Conservation (phyloP, 1,140 invertebrate genomes). For the Pachypsylla venusta region DNA sequence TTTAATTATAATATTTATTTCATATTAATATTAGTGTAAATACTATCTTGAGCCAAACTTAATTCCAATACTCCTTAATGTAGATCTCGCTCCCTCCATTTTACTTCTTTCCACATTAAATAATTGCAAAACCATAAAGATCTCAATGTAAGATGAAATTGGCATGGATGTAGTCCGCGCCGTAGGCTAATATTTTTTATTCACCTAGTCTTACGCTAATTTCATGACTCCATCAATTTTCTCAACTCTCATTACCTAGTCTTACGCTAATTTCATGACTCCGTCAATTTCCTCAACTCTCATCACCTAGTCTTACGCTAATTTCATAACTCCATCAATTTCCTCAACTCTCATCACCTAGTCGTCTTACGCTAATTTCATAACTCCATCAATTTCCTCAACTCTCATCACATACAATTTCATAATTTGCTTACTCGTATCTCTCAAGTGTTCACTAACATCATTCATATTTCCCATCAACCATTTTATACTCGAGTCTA, state of each 20-base stretch:
- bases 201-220: conserved; percentile 21
- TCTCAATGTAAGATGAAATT: too few species aligned
- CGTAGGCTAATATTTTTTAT: too few species aligned
- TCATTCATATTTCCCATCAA: conserved; percentile 46
- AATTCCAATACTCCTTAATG: too few species aligned
- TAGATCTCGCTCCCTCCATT: too few species aligned
- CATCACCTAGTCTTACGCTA: conserved; percentile 21
- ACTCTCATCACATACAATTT: conserved; percentile 33
- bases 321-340: conserved; percentile 9
- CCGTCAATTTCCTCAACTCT: conserved; percentile 9
- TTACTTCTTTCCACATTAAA: too few species aligned
- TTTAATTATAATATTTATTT: too few species aligned
- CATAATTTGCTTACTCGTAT: conserved; percentile 40
- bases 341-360: conserved; percentile 15
- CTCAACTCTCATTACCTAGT: conserved; percentile 17
- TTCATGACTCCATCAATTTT: conserved; percentile 9
- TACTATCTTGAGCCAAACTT: too few species aligned
- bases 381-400: conserved; percentile 14
- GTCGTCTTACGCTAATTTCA: conserved; percentile 15
- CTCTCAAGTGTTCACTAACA: conserved; percentile 37
- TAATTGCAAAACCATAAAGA: too few species aligned
- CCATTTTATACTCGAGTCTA: conserved; percentile 45
- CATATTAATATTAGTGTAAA: too few species aligned
- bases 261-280: conserved; percentile 10
- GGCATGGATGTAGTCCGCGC: too few species aligned